Evolutionary conservation across 2,888 invertebrate genomes (phyloP).

Genomic region (Cabera pusaria): DNA sequence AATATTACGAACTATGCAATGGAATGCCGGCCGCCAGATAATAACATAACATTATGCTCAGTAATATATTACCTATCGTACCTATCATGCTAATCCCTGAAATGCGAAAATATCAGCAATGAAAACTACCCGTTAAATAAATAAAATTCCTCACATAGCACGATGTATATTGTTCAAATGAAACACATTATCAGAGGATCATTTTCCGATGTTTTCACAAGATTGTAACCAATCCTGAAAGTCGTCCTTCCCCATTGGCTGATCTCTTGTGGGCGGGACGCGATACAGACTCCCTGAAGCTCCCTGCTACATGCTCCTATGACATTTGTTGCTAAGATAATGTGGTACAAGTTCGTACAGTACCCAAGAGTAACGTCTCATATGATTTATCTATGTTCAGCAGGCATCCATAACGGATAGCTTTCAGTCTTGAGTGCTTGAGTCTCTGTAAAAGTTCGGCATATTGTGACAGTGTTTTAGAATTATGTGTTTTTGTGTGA

Average conservation of each 20-base stretch:
- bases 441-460: slow-evolving; percentile 35
- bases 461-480: too few species aligned
- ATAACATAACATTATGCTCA: too few species aligned
- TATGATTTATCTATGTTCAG: slow-evolving; percentile 48
- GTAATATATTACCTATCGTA: too few species aligned
- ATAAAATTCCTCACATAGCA: slow-evolving; percentile 10
- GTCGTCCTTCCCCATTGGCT: slow-evolving; percentile 54
- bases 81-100: too few species aligned
- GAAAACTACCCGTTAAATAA: background rate
- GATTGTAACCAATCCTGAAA: slow-evolving; percentile 70
- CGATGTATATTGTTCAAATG: slow-evolving; percentile 47
- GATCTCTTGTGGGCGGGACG: slow-evolving; percentile 56
- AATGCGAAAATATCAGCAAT: too few species aligned
- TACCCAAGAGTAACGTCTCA: slow-evolving; percentile 65
- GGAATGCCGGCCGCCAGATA: too few species aligned
- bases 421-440: slow-evolving; percentile 56
- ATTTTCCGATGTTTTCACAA: slow-evolving; percentile 60
- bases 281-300: slow-evolving; percentile 47
- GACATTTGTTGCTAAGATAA: slow-evolving; percentile 48
- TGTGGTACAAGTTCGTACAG: slow-evolving; percentile 53
- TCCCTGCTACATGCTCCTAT: slow-evolving; percentile 38
- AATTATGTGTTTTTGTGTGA: too few species aligned
- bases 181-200: slow-evolving; percentile 61
- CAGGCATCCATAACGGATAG: slow-evolving; percentile 53
- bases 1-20: too few species aligned